Evolutionary conservation across 2,888 invertebrate genomes (phyloP), one percentile per base, ranked within the genome.

Genomic region (Rhogogaster chlorosoma): DNA sequence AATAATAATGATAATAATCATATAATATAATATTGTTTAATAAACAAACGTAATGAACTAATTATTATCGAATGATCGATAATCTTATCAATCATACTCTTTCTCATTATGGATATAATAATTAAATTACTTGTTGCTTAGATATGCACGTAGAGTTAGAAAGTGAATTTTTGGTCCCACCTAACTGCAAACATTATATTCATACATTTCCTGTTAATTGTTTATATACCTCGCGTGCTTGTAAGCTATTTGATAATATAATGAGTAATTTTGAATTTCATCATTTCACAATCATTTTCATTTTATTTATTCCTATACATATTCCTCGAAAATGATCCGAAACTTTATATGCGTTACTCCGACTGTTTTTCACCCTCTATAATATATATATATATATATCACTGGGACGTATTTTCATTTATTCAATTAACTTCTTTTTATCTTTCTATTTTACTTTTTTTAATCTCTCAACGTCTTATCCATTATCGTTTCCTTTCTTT

Each of bases 161-260:
- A 93, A 93, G 93, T 93, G 92, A 83, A 91, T 93, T 93, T 93
- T 93, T 93, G 93, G 93, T 93, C 93, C 93, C 93, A 93, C 93
- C 93, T 93, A 93, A 93, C 93, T 93, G 92, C 93, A 93, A 93
- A 93, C 92, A 91, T 92, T 92, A 92, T 93, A 93, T 92, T 93
- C 93, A 91, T 92, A 92, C 92, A 91, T 91, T 90, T 90, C 67
- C 67, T 67, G 45, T 83, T 45, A 36, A 45, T 70, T 49, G 18
- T 29, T 29, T 73, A 22, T 73, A 73, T 73, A 77, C 32, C 78
- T 53, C n/a, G 53, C 57, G 61, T 78, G 86, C 83, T 83, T 85
- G 71, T 86, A 84, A 83, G 71, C 84, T 64, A 84, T 71, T 77
- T 71, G 83, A 57, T 87, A 80, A 80, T 67, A 80, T 67, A 26